Evolutionary conservation across 2,888 invertebrate species (phyloP), one percentile per base, ranked within the genome.

Genomic region (Cryptus armator): DNA sequence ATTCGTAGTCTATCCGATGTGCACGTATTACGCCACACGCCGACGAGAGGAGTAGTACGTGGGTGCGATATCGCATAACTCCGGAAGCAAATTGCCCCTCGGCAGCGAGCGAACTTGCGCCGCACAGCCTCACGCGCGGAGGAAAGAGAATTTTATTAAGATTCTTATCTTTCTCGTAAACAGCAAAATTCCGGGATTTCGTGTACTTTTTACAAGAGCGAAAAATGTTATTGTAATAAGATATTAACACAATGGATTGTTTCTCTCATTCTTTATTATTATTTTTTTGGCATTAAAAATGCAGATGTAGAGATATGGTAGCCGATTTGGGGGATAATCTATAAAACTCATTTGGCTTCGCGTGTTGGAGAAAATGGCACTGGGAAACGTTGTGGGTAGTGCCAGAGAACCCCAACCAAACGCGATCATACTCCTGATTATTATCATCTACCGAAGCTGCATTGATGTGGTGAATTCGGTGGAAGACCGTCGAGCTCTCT

Each of bases 91-190:
- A 59, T 56, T 44, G 43, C 43, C 44, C 56, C 56, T 44, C 56
- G 72, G 59, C 24, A 43, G 19, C 9, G 24, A 19, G 44, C 56
- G 24, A 56, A 24, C 24, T 71, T 53, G 4, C 51, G 16, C 44
- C 51, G 16, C 24, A 10, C 19, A 59, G n/a, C 14, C 37, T 9
- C 37, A 37, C 37, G 37, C 37, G 37, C 37, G 37, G 48, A 43
- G 44, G 66, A 32, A 51, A 64, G 71, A 70, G 66, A 76, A 82
- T 82, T 77, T 82, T 46, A 77, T 82, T 64, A 66, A 64, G 64
- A 56, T 77, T 19, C 64, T 76, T 68, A 70, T 82, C 76, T 71
- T 14, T 62, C 46, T 56, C 53, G 62, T 44, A 32, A 51, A 76
- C 70, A 66, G 51, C 66, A 53, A 66, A 82, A 71, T 71, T 82